These are phyloP conservation scores for Tribolium madens DNA, from an alignment of 1,140 invertebrate species.

Conservation along the genomic window DNA sequence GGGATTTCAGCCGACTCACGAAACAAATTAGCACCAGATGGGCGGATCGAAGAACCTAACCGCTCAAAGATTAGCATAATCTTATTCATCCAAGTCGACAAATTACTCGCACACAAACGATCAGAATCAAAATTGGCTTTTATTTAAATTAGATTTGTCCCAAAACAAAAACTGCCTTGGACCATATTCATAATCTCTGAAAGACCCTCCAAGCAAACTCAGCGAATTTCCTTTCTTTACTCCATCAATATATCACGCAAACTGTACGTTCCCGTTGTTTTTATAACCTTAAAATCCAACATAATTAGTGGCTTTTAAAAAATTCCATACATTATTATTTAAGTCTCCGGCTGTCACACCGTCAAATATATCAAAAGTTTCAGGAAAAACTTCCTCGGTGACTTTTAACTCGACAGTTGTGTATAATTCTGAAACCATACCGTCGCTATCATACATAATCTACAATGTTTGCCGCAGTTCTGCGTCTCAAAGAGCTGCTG, in stretches of 20 bases:
- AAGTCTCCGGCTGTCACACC: not conserved
- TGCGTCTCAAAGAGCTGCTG: constrained; percentile 19
- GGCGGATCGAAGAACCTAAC: not conserved
- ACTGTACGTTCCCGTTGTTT: not conserved
- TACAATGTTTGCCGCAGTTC: constrained; percentile 40
- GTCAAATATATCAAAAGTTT: constrained; percentile 42
- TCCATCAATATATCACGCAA: not conserved
- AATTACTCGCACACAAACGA: no score
- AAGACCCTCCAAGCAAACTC: not conserved
- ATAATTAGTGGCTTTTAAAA: not conserved
- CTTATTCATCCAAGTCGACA: not conserved
- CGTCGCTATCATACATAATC: constrained; percentile 41
- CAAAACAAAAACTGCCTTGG: not conserved
- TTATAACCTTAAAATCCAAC: not conserved
- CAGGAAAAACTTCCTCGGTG: constrained; percentile 8
- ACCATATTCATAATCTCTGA: not conserved
- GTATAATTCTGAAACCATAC: constrained; percentile 39
- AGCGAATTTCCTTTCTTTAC: not conserved
- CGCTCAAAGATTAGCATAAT: not conserved
- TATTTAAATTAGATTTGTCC: not conserved
- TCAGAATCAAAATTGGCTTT: not conserved
- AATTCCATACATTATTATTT: not conserved
- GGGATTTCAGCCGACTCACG: constrained; percentile 19
- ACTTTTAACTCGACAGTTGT: constrained; percentile 37
- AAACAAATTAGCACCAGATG: constrained; percentile 37